A percentile compares a stretch with the other conserved stretches of the same genome.
Evolutionary conservation across 2,113 vertebrate species (phyloP).

Genomic region (Shinisaurus crocodilurus): DNA sequence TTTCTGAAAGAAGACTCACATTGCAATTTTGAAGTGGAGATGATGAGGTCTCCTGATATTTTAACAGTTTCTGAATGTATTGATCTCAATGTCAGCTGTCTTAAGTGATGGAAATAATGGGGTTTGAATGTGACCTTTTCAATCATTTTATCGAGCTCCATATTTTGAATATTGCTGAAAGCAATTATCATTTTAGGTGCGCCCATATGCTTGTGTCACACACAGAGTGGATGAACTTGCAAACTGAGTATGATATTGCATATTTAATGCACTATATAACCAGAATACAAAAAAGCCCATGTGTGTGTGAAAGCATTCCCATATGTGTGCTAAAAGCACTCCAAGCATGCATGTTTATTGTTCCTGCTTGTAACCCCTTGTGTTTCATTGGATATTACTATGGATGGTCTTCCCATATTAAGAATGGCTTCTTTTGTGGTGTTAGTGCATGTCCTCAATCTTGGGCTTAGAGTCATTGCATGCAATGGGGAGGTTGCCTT

Average conservation of each 20-base stretch:
- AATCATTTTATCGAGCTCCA: slow-evolving; percentile 6
- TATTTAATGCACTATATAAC: slow-evolving; percentile 38
- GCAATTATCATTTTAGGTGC: slow-evolving; percentile 14
- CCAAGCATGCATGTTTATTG: background rate
- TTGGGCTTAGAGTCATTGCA: background rate
- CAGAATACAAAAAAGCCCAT: too few relatives aligned
- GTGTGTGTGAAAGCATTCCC: background rate
- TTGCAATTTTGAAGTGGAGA: slow-evolving; percentile 21
- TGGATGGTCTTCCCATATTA: background rate
- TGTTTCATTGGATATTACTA: background rate
- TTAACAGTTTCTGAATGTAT: slow-evolving; percentile 9
- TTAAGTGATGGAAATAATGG: slow-evolving; percentile 29
- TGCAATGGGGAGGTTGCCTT: background rate
- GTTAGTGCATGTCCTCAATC: background rate
- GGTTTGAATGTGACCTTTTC: slow-evolving; percentile 32
- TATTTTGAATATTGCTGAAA: slow-evolving; percentile 36
- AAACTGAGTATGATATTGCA: slow-evolving; percentile 27
- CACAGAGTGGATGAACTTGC: slow-evolving; percentile 9
- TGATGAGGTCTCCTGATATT: background rate
- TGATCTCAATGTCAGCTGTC: slow-evolving; percentile 10
- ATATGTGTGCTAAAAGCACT: too few relatives aligned
- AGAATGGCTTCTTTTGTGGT: background rate
- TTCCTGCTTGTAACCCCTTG: background rate
- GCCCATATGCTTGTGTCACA: slow-evolving; percentile 1
- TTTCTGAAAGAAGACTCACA: slow-evolving; percentile 8